phyloP scores from a whole-genome alignment of 2,797 vertebrate genomes.

The Peromyscus nudipes region DNA sequence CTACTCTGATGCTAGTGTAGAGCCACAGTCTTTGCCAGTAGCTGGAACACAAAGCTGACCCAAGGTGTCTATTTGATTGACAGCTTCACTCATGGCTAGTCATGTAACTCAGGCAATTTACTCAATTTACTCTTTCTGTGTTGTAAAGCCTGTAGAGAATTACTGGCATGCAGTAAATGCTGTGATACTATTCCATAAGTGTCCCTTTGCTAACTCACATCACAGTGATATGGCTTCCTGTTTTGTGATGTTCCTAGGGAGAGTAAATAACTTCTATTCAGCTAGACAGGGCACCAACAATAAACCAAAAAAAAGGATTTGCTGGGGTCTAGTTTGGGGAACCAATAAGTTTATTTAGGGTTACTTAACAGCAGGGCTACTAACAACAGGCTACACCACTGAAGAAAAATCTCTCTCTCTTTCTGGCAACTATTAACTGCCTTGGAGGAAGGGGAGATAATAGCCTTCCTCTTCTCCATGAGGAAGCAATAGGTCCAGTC shows the following conservation, averaged over 20 bases:
- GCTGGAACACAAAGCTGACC: background rate
- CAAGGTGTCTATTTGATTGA: background rate
- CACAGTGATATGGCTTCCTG: background rate
- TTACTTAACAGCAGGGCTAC: background rate
- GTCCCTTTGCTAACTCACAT: background rate
- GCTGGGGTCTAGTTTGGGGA: background rate
- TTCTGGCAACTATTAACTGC: background rate
- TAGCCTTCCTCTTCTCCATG: background rate
- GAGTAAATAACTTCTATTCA: background rate
- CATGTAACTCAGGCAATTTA: background rate
- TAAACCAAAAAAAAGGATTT: background rate
- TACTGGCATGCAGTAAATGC: background rate
- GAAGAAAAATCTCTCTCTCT: background rate
- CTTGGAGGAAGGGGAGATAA: too few relatives aligned
- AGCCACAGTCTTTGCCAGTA: background rate
- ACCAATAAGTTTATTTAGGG: background rate
- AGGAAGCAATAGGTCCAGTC: background rate
- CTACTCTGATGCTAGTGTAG: background rate
- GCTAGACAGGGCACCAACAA: background rate
- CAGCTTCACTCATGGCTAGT: background rate
- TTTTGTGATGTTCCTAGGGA: background rate
- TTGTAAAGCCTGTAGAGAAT: slow-evolving; percentile 5
- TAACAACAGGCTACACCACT: background rate
- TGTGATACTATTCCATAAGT: background rate
- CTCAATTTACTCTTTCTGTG: background rate